Evolutionary conservation across 2,797 vertebrate species (phyloP), one percentile per base, ranked within the genome.

Genomic region (Malacoraja senta): DNA sequence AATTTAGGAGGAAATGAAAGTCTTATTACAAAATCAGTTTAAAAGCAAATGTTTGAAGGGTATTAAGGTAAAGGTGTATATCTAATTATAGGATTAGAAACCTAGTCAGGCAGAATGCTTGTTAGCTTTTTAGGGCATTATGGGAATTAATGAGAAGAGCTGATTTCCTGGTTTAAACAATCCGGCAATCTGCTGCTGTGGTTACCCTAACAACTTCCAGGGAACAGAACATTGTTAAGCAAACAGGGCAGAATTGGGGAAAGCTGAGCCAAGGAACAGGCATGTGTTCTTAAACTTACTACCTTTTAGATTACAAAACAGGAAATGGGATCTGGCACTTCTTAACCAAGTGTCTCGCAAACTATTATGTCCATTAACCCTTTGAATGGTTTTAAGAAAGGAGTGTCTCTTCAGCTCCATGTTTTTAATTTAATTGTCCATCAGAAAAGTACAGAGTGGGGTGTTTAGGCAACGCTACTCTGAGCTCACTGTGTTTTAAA

Each of bases 191-290:
- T 96, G 96, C 96, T 96, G 96, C 96, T 96, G 95, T 94, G 95
- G 96, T 97, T 96, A 95, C 96, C 96, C 94, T 96, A 96, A 96
- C 96, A 96, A 96, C 96, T 96, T 95, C 94, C 94, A 95, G 94
- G 95, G 95, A 95, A 95, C 93, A 95, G 95, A 94, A 95, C 95
- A 96, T 96, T 96, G 96, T 95, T 96, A 95, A 95, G 95, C 95
- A 95, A 96, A 96, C 95, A 96, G 94, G 93, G 95, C n/a, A 68
- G 63, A 88, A 88, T 88, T 88, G 65, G 84, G 68, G 84, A 88
- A 88, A 63, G 61, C 63, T 17, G 84, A 88, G 84, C 84, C 84
- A 88, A 88, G 61, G 17, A 68, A 63, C 63, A 35, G 8, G 17
- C 84, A 88, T 88, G 61, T 65, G 61, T 68, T 68, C 84, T 35